phyloP scores from a whole-genome alignment of 2,113 vertebrate genomes.

The Lampris megalopsis region DNA sequence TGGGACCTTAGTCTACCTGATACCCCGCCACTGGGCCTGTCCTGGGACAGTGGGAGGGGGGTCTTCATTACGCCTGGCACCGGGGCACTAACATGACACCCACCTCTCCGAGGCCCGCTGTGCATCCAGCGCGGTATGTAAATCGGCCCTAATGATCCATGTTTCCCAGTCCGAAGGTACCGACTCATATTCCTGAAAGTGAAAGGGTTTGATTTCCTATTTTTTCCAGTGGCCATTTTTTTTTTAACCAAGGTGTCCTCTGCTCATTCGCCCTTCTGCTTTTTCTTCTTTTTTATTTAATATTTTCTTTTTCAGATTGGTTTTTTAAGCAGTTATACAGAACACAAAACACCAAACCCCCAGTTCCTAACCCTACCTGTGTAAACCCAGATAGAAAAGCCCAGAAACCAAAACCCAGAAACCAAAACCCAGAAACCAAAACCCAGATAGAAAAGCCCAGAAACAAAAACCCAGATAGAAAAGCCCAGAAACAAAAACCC shows the following conservation, averaged over 20 bases:
- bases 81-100: constrained; percentile 76
- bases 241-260: constrained; percentile 24
- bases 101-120: constrained; percentile 63
- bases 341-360: too few relatives aligned
- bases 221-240: constrained; percentile 36
- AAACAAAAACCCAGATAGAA: too few relatives aligned
- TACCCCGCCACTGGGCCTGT: constrained; percentile 82
- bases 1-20: constrained; percentile 87
- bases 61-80: constrained; percentile 81
- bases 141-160: constrained; percentile 72
- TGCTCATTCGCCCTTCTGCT: background rate
- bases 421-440: too few relatives aligned
- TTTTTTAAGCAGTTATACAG: too few relatives aligned
- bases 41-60: constrained; percentile 76
- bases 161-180: constrained; percentile 53
- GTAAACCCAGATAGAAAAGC: too few relatives aligned
- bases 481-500: too few relatives aligned
- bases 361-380: too few relatives aligned
- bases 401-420: too few relatives aligned
- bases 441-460: too few relatives aligned
- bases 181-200: constrained; percentile 57
- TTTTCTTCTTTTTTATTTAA: background rate
- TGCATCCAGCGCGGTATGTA: constrained; percentile 59
- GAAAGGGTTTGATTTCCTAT: constrained; percentile 20
- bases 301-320: background rate